Conservation (phyloP, 1,140 invertebrate species). For the Drosophila rhopaloa region DNA sequence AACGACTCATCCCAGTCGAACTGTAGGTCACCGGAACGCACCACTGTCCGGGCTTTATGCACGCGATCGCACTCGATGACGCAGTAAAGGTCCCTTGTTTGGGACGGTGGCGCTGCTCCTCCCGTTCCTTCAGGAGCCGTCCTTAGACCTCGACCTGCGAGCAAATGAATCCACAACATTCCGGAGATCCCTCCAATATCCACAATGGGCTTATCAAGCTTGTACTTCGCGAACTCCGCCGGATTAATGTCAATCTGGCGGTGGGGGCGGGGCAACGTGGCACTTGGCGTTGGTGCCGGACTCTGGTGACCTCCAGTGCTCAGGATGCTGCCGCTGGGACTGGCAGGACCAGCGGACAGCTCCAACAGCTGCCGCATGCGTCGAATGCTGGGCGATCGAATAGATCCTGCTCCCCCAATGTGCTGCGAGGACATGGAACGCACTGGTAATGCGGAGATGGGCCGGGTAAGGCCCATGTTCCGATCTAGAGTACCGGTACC, state of each 20-base stretch:
- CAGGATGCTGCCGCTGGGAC: conserved; percentile 85
- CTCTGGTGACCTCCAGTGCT: conserved; percentile 87
- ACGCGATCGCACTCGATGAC: conserved; percentile 98
- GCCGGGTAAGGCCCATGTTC: conserved; percentile 84
- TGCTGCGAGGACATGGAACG: conserved; percentile 89
- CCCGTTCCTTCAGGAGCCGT: conserved; percentile 88
- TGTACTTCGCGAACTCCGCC: conserved; percentile 97
- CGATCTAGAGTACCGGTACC: conserved; percentile 86
- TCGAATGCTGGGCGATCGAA: conserved; percentile 89
- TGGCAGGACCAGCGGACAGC: conserved; percentile 86
- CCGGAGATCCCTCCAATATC: conserved; percentile 91
- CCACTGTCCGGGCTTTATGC: conserved; percentile 98
- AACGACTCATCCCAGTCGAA: conserved; percentile 99
- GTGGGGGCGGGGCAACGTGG: conserved; percentile 89
- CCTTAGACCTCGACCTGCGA: conserved; percentile 94
- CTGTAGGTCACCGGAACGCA: conserved; percentile 97
- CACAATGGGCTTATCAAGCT: conserved; percentile 91
- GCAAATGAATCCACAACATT: conserved; percentile 94
- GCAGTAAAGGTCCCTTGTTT: conserved; percentile 93
- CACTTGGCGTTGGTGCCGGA: conserved; percentile 90
- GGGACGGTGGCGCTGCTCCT: conserved; percentile 84
- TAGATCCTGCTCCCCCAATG: conserved; percentile 85
- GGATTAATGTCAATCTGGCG: conserved; percentile 94
- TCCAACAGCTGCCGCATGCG: conserved; percentile 92
- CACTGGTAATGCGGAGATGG: conserved; percentile 86